These are phyloP conservation scores for Danionella dracula DNA, from an alignment of 2,797 vertebrate species.

Conservation along the genomic window DNA sequence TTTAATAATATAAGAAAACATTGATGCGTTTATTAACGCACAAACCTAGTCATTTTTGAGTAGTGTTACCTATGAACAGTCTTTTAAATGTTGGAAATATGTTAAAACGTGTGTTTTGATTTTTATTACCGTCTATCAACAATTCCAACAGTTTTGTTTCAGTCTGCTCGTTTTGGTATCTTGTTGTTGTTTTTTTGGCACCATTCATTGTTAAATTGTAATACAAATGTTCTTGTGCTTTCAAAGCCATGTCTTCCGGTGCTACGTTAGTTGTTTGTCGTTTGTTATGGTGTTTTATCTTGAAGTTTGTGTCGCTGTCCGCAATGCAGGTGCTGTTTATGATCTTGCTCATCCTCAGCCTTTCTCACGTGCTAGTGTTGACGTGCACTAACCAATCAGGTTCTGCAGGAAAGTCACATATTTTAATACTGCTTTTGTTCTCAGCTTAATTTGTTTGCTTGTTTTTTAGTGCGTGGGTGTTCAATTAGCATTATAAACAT, in stretches of 20 bases:
- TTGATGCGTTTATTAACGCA: too few relatives aligned
- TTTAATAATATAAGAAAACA: too few relatives aligned
- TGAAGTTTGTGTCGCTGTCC: conserved; percentile 61
- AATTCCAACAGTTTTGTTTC: too few relatives aligned
- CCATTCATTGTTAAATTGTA: not conserved
- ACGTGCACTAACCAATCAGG: conserved; percentile 20
- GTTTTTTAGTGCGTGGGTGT: too few relatives aligned
- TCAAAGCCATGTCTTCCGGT: not conserved
- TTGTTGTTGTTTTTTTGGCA: not conserved
- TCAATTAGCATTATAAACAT: too few relatives aligned
- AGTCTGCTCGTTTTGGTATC: too few relatives aligned
- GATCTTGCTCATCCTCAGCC: conserved; percentile 32
- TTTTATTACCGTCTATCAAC: too few relatives aligned
- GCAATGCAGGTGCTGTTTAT: conserved; percentile 76
- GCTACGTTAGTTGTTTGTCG: not conserved
- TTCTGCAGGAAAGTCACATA: conserved; percentile 4
- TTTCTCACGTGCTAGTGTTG: conserved; percentile 27
- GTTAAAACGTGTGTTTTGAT: too few relatives aligned
- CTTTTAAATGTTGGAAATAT: too few relatives aligned
- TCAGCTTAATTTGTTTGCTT: too few relatives aligned
- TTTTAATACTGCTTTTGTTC: not conserved
- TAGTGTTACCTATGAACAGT: too few relatives aligned
- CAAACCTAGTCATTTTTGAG: too few relatives aligned
- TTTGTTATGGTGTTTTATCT: conserved; percentile 1
- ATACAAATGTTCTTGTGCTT: not conserved